phyloP scores from a whole-genome alignment of 30 jellyfish, hydroid and myxozoan species.

The Mastigias papua region DNA sequence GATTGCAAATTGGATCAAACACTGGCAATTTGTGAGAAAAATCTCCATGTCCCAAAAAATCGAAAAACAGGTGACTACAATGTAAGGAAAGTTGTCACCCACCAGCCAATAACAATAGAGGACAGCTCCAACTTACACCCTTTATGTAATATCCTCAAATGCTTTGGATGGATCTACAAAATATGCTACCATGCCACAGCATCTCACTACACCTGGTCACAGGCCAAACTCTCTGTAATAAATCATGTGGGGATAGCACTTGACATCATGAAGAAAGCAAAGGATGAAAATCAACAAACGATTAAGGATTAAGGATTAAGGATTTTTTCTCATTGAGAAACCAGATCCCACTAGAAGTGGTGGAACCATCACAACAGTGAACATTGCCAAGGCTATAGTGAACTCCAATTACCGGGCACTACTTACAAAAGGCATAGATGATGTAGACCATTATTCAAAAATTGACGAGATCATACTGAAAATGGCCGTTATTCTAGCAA shows the following conservation, averaged over 20 bases:
- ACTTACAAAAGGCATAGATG: conserved; percentile 19
- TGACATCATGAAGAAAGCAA: background rate
- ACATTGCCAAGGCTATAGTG: conserved; percentile 25
- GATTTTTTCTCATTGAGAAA: conserved; percentile 13
- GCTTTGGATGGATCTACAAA: conserved; percentile 4
- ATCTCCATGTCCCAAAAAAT: background rate
- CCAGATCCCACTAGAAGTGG: conserved; percentile 50
- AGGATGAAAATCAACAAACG: background rate
- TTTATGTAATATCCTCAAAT: background rate
- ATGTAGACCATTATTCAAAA: background rate
- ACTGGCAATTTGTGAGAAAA: conserved; percentile 5
- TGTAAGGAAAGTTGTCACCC: conserved; percentile 12
- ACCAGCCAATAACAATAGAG: conserved; percentile 21
- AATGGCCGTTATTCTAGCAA: conserved; percentile 6
- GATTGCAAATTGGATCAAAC: conserved; percentile 9
- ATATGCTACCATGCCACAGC: conserved; percentile 2
- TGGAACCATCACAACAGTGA: too few relatives aligned
- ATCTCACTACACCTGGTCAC: background rate
- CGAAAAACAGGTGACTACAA: conserved; percentile 7
- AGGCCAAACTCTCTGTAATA: background rate
- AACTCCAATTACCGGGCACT: conserved; percentile 14
- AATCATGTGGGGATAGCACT: background rate
- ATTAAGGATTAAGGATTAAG: background rate
- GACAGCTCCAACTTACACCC: conserved; percentile 18
- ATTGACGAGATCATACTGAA: background rate